Conservation (phyloP, 2,113 vertebrate genomes). For the Corythornis cristatus region DNA sequence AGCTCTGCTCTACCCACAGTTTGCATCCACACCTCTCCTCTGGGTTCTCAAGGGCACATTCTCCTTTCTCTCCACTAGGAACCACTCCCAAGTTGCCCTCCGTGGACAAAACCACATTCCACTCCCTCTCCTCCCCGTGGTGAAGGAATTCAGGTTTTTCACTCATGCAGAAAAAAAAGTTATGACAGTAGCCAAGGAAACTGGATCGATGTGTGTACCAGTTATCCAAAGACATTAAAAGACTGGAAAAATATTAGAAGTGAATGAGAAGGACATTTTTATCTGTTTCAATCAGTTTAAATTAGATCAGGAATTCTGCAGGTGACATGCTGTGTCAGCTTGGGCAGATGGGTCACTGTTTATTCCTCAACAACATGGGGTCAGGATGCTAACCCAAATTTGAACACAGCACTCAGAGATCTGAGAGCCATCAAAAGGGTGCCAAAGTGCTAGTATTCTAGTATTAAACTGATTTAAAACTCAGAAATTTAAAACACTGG, state of each 20-base stretch:
- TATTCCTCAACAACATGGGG: neutral
- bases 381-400: neutral
- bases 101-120: neutral
- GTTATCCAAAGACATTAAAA: neutral
- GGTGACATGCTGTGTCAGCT: neutral
- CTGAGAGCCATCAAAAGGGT: neutral
- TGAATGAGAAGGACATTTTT: neutral
- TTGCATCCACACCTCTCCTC: neutral
- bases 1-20: neutral
- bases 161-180: neutral
- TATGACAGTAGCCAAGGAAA: neutral
- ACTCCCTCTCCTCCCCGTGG: neutral
- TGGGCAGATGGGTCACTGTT: neutral
- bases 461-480: neutral
- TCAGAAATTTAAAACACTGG: neutral
- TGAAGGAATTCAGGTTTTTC: neutral
- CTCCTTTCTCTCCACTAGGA: neutral
- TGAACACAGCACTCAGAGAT: neutral
- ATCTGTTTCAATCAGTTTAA: neutral
- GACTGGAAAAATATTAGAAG: neutral
- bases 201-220: neutral
- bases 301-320: neutral
- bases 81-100: neutral
- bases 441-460: neutral
- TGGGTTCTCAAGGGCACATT: rapidly evolving